Evolutionary conservation across 2,113 vertebrate genomes (phyloP).

Genomic region (Indicator maculatus): DNA sequence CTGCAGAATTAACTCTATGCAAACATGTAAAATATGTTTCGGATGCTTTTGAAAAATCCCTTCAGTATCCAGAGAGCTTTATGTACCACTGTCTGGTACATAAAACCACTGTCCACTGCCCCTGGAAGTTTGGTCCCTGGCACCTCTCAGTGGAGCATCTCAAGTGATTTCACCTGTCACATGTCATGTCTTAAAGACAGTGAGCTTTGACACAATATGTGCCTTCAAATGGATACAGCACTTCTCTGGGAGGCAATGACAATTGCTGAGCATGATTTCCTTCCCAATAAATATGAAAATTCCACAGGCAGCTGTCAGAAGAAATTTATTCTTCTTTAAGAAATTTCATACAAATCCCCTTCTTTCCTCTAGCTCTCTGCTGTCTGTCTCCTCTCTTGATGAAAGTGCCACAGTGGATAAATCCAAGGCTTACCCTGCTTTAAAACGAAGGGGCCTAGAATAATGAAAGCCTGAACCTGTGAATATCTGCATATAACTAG

Average conservation of each 20-base stretch:
- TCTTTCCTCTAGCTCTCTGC: not conserved
- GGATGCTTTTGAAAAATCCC: not conserved
- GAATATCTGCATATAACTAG: not conserved
- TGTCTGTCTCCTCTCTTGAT: not conserved
- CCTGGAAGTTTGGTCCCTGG: not conserved
- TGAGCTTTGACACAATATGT: conserved; percentile 10
- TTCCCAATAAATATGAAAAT: conserved; percentile 21
- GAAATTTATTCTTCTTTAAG: conserved; percentile 12
- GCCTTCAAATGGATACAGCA: not conserved
- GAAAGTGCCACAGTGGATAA: not conserved
- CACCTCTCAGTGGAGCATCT: conserved; percentile 14
- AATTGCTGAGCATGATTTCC: conserved; percentile 5
- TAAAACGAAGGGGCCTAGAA: not conserved
- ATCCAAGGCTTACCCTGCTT: not conserved
- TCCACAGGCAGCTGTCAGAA: conserved; percentile 24
- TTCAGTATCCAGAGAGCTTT: not conserved
- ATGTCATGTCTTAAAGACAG: not conserved
- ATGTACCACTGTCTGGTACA: not conserved
- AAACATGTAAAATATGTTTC: not conserved
- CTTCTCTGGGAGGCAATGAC: conserved; percentile 1
- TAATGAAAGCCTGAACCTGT: not conserved
- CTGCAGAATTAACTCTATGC: not conserved
- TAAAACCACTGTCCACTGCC: not conserved
- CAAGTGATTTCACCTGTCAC: conserved; percentile 32
- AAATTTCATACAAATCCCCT: not conserved